A percentile compares a stretch with the other conserved stretches of the same genome.
Conservation (phyloP, 2,113 vertebrate species). For the Tylochromis polylepis region DNA sequence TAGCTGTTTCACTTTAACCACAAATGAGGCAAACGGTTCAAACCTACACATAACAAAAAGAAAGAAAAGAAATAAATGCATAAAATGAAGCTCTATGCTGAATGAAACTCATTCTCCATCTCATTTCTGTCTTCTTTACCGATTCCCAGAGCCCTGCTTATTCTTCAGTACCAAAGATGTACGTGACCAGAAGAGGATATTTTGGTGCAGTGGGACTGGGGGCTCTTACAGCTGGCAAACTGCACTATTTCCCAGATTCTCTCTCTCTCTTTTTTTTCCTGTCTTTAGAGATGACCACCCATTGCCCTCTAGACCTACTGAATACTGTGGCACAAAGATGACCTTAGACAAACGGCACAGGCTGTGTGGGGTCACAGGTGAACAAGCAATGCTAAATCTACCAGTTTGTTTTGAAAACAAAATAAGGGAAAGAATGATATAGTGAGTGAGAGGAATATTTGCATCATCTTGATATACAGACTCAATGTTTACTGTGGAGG, state of each 20-base stretch:
- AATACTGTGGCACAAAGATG: neutral
- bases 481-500: neutral
- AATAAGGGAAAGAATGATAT: neutral
- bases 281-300: neutral
- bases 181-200: conserved; percentile 45
- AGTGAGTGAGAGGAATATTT: neutral
- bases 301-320: neutral
- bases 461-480: neutral
- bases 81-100: neutral
- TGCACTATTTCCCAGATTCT: conserved; percentile 5
- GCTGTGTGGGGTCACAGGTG: neutral
- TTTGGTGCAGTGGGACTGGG: conserved; percentile 45
- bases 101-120: neutral
- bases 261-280: neutral
- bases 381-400: neutral
- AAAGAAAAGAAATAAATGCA: neutral
- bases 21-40: neutral
- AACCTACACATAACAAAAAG: neutral
- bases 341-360: neutral
- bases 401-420: neutral
- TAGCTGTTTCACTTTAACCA: neutral
- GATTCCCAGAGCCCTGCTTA: conserved; percentile 5
- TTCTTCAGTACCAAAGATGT: conserved; percentile 20
- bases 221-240: neutral
- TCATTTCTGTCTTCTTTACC: neutral